These are phyloP conservation scores for Holothuria leucospilota DNA, from an alignment of 53 echinoderm and acorn worm species.

Conservation along the genomic window DNA sequence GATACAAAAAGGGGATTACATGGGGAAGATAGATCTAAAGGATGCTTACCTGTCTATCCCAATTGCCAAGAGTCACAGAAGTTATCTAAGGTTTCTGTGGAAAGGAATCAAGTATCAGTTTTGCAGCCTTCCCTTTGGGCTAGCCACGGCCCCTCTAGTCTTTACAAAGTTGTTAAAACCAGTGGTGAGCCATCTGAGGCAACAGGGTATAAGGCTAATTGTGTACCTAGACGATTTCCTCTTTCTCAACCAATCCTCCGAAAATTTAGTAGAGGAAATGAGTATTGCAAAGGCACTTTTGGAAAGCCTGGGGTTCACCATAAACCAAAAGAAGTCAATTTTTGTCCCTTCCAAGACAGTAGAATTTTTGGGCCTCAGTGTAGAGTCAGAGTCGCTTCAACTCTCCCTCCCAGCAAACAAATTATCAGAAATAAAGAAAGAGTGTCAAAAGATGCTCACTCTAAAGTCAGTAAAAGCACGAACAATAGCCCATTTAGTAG, in stretches of 20 bases:
- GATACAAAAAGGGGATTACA: slow-evolving; percentile 2
- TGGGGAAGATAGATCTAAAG: slow-evolving; percentile 30
- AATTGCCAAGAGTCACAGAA: slow-evolving; percentile 6
- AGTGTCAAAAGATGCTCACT: not conserved
- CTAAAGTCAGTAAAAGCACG: not conserved
- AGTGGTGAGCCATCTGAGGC: not conserved
- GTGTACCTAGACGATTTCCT: slow-evolving; percentile 42
- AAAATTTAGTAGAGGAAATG: not conserved
- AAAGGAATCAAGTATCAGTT: slow-evolving; percentile 15
- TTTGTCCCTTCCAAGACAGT: not conserved
- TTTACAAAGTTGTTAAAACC: slow-evolving; percentile 43
- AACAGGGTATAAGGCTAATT: slow-evolving; percentile 11
- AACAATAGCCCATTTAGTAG: not conserved
- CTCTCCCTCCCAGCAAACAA: slow-evolving; percentile 18
- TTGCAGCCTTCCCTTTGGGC: slow-evolving; percentile 17
- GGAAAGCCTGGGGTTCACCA: not conserved
- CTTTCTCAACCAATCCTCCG: slow-evolving; percentile 3
- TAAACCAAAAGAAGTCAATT: too few relatives aligned
- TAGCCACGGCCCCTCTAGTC: not conserved
- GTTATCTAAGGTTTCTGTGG: slow-evolving; percentile 9
- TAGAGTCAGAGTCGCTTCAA: not conserved
- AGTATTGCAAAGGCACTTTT: not conserved
- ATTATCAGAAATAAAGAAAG: slow-evolving; percentile 13
- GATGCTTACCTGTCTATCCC: not conserved
- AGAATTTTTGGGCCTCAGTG: not conserved